phyloP scores from a whole-genome alignment of 2,113 vertebrate species.

The Ondatra zibethicus region DNA sequence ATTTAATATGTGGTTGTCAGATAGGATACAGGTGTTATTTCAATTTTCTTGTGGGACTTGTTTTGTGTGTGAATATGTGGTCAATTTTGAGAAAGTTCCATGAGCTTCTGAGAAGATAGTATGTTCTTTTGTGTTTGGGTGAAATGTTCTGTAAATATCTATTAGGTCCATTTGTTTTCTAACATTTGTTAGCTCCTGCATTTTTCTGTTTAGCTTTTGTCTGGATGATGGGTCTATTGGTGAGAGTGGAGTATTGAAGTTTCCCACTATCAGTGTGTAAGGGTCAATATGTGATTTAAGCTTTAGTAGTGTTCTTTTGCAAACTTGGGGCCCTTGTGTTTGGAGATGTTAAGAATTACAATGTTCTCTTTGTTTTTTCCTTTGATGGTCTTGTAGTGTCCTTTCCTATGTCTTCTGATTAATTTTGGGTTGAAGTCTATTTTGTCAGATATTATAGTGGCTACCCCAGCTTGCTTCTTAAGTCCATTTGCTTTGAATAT shows the following conservation, averaged over 20 bases:
- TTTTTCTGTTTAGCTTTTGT: neutral
- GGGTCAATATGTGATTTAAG: neutral
- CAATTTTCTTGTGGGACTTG: too few species aligned
- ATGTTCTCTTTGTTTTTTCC: neutral
- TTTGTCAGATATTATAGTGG: neutral
- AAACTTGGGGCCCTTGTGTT: neutral
- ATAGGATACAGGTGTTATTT: too few species aligned
- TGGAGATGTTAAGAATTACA: neutral
- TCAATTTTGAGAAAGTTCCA: too few species aligned
- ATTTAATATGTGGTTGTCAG: too few species aligned
- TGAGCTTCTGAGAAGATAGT: too few species aligned
- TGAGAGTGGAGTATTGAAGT: neutral
- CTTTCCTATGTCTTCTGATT: neutral
- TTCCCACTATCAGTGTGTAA: neutral
- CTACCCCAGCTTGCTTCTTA: neutral
- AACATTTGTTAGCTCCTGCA: neutral
- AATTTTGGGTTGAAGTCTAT: neutral
- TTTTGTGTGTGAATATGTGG: too few species aligned
- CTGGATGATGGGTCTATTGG: neutral
- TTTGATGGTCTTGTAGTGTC: neutral
- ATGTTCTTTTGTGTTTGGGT: too few species aligned
- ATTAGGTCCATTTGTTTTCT: too few species aligned
- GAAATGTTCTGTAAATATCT: too few species aligned
- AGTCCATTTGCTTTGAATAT: neutral
- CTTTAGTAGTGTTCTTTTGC: neutral